A percentile compares a stretch with the other conserved stretches of the same genome.
Evolutionary conservation across 1,140 invertebrate genomes (phyloP).

Genomic region (Drosophila mojavensis): DNA sequence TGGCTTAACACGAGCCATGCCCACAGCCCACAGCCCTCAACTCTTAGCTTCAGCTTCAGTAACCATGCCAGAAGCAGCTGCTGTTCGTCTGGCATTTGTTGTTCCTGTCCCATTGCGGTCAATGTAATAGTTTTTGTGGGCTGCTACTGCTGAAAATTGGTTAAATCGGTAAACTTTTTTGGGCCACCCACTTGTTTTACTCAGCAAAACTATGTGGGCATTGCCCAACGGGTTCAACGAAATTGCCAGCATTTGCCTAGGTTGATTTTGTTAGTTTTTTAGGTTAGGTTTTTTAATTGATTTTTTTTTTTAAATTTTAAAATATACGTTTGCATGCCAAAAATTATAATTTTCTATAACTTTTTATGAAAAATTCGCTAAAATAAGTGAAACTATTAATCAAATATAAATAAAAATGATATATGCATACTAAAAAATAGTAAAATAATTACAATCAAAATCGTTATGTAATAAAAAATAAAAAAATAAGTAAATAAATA

Average conservation of each 20-base stretch:
- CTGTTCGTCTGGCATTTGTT: conserved; percentile 40
- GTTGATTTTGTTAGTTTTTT: conserved; percentile 1
- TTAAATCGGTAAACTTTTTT: conserved; percentile 73
- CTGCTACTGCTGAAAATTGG: conserved; percentile 61
- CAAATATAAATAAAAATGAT: too few species aligned
- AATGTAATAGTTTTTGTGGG: conserved; percentile 62
- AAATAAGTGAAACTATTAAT: too few species aligned
- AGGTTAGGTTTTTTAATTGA: too few species aligned
- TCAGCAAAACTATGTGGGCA: conserved; percentile 30
- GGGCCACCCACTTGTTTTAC: conserved; percentile 33
- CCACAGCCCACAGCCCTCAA: conserved; percentile 1
- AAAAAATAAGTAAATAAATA: too few species aligned
- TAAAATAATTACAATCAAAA: too few species aligned
- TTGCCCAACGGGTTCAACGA: conserved; percentile 33
- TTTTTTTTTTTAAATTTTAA: too few species aligned
- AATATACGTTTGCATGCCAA: too few species aligned
- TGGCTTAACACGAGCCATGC: conserved; percentile 24
- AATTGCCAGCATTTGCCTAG: conserved; percentile 20
- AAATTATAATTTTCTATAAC: too few species aligned
- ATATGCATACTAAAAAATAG: too few species aligned
- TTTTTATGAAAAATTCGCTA: too few species aligned
- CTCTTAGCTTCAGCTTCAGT: conserved; percentile 8
- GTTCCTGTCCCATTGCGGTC: conserved; percentile 60
- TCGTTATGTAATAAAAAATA: too few species aligned
- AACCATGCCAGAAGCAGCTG: conserved; percentile 21